A percentile compares a stretch with the other conserved stretches of the same genome.
Evolutionary conservation across 2,113 vertebrate species (phyloP).

Genomic region (Amphilophus citrinellus): DNA sequence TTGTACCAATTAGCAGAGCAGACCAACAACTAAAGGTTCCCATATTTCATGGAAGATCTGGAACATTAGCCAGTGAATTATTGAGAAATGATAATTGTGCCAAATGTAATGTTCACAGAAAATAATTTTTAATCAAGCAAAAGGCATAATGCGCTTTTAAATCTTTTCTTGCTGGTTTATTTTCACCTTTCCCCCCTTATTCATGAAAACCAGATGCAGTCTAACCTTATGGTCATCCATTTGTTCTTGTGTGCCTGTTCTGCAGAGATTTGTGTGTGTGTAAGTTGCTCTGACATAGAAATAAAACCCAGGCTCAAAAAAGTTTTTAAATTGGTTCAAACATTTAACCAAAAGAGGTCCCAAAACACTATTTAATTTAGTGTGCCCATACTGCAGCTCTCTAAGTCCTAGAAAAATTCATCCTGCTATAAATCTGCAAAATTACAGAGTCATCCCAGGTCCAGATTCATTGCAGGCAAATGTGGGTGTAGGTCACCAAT

Average conservation of each 20-base stretch:
- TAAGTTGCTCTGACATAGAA: not conserved
- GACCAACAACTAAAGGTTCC: conserved; percentile 56
- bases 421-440: not conserved
- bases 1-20: conserved; percentile 70
- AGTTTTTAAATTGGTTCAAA: not conserved
- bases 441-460: not conserved
- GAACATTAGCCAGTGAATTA: conserved; percentile 58
- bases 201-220: not conserved
- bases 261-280: conserved; percentile 2
- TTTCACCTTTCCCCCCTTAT: not conserved
- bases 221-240: not conserved
- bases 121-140: conserved; percentile 3
- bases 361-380: not conserved
- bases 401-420: not conserved
- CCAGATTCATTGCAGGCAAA: not conserved
- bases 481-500: not conserved
- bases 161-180: not conserved
- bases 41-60: conserved; percentile 62
- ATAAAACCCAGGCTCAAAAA: not conserved
- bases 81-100: conserved; percentile 27
- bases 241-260: not conserved
- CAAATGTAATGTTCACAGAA: conserved; percentile 10
- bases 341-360: not conserved
- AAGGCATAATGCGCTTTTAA: not conserved
- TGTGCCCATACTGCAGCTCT: not conserved